Base-by-base conservation (phyloP, 1,140 invertebrate genomes). In the Dendroctonus valens region DNA sequence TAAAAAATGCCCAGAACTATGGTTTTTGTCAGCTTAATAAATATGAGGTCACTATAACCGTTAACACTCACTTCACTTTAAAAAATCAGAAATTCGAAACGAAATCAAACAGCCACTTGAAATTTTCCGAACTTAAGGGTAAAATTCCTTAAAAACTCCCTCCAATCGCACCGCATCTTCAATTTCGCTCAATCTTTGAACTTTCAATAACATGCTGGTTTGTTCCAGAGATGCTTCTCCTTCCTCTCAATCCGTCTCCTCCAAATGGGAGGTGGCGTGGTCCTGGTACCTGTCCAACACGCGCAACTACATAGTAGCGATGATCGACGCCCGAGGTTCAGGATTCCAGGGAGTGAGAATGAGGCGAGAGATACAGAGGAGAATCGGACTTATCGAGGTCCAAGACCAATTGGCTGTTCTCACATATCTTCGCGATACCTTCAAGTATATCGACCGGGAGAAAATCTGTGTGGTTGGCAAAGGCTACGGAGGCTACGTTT, bases 401-500 rank as follows among this genome's bases (percentile, higher is more conserved):
- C 88, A 94, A 76, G 94, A 98, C 80, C 91, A 96, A 79, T 84
- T 97, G 26, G 89, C 89, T 37, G 93, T 93, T 6, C 79, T 93
- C 26, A 86, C 85, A 80, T 88, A 91, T 74, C 79, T 92, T 9
- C 81, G 85, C 48, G 85, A 91, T 63, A 86, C 87, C 61, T 79
- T 92, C 15, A 87, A 87, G 73, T 92, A 87, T 77, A 87, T 93
- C 49, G 90, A 92, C 79, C 83, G 83, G 0, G 76, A 81, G 5
- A 85, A 87, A 69, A 86, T 92, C 52, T 90, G 88, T 57, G 86
- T 88, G 48, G 90, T 87, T 80, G 90, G 90, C 7, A 83, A 81
- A 77, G 87, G 88, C 6, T 90, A 90, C 74, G 89, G 89, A 37
- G 89, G 85, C 15, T 89, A 86, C 69, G 85, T 89, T 8, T 83